Evolutionary conservation across 2,797 vertebrate genomes (phyloP).

Genomic region (Otolemur crassicaudatus): DNA sequence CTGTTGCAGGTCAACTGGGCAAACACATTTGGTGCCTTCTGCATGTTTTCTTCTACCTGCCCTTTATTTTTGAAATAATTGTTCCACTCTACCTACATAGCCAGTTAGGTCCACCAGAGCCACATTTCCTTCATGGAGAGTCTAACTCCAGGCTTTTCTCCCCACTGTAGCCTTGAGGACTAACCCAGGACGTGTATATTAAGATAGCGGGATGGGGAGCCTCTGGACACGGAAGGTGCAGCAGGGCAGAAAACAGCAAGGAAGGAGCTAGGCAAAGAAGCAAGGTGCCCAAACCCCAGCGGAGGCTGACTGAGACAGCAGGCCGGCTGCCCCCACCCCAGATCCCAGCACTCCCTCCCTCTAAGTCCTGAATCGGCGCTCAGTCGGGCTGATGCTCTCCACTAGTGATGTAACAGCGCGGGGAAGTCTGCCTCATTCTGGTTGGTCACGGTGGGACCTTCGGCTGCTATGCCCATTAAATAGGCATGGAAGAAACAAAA

Average conservation of each 20-base stretch:
- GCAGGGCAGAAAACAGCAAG: not conserved
- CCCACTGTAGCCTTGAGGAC: not conserved
- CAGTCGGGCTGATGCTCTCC: not conserved
- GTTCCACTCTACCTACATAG: not conserved
- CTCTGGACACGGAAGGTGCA: not conserved
- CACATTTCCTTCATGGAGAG: not conserved
- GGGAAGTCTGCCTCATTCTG: not conserved
- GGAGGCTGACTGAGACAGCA: not conserved
- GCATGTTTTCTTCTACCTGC: not conserved
- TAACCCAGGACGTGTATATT: not conserved
- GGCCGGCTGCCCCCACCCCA: not conserved
- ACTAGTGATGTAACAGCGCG: not conserved
- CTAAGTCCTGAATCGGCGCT: not conserved
- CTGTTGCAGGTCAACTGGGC: not conserved
- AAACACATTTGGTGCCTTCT: not conserved
- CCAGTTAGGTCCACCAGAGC: not conserved
- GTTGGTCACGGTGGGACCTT: not conserved
- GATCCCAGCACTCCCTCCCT: not conserved
- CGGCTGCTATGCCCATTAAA: not conserved
- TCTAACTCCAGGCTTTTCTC: not conserved
- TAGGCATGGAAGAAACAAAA: not conserved
- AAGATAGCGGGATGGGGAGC: not conserved
- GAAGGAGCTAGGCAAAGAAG: not conserved
- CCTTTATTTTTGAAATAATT: slow-evolving; percentile 46
- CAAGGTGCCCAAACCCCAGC: not conserved